Conservation (phyloP, 2,797 vertebrate genomes). For the Squalus acanthias region DNA sequence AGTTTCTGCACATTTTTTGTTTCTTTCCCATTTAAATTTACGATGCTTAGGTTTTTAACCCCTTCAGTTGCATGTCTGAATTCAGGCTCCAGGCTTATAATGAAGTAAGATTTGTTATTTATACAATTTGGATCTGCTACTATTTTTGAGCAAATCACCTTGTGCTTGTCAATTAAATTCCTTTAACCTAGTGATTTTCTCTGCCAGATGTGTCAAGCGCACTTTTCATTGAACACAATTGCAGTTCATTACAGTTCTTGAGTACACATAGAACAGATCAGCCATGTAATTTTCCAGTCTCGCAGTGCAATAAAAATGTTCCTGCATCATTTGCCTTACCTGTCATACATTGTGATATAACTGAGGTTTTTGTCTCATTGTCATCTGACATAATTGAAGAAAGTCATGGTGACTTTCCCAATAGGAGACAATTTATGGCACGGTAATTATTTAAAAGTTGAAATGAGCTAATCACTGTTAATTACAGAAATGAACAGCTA, state of each 20-base stretch:
- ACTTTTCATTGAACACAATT: background rate
- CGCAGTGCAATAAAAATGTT: background rate
- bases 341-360: background rate
- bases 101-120: background rate
- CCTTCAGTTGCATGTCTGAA: background rate
- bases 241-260: background rate
- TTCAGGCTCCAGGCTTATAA: background rate
- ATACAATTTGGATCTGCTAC: background rate
- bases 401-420: background rate
- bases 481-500: background rate
- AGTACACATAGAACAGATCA: background rate
- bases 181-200: background rate
- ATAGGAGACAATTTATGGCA: background rate
- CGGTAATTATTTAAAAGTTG: background rate
- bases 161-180: constrained; percentile 3
- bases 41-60: background rate
- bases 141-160: background rate
- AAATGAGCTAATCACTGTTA: background rate
- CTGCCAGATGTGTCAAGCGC: constrained; percentile 6
- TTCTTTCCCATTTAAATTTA: background rate
- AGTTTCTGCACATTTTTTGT: background rate
- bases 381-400: background rate
- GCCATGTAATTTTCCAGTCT: background rate
- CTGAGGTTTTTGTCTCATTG: background rate
- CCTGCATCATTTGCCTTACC: constrained; percentile 16